Base-by-base conservation (phyloP, 2,113 vertebrate species). In the Mus spicilegus region DNA sequence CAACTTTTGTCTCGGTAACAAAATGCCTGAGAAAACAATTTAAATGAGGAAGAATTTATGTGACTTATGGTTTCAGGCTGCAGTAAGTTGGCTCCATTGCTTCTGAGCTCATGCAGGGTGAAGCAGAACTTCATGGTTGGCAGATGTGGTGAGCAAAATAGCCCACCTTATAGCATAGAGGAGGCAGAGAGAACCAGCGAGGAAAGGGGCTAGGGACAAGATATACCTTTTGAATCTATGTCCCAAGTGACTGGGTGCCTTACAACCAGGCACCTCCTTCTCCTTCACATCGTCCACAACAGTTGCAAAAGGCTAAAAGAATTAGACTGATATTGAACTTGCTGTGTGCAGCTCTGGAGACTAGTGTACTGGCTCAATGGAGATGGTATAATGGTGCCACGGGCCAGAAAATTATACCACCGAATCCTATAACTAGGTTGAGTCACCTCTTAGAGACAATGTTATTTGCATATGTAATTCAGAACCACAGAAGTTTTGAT, bases 401-500 rank as follows among this genome's bases (percentile, higher is more conserved):
- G 26, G n/a, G 30, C 12, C 80, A 86, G 75, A 70, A 49, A 76
- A 69, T 63, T 70, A 63, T 1, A 90, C 36, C 24, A 2, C 19
- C 20, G 22, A 90, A 26, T 49, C n/a, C 61, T 94, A 11, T 80
- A 49, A 56, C 84, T 67, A 51, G 72, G 20, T 11, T 80, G 33
- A 94, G 72, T 81, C 73, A 54, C 78, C 4, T 92, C 39, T 56
- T 28, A 90, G 36, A 30, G 26, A 91, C 67, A 92, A n/a, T 70
- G 42, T 63, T 36, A 46, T 75, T 56, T 94, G 28, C 28, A 77
- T 46, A 77, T 93, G 17, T 54, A 58, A 94, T 63, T 92, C 67
- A 94, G 56, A n/a, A 77, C 54, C 54, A 54, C 76, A 56, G 39
- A 81, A 69, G 30, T 69, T 51, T 93, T 95, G 58, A 94, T 56